These are phyloP conservation scores for Corythornis madagascariensis DNA, from an alignment of 2,113 vertebrate species.

Conservation along the genomic window DNA sequence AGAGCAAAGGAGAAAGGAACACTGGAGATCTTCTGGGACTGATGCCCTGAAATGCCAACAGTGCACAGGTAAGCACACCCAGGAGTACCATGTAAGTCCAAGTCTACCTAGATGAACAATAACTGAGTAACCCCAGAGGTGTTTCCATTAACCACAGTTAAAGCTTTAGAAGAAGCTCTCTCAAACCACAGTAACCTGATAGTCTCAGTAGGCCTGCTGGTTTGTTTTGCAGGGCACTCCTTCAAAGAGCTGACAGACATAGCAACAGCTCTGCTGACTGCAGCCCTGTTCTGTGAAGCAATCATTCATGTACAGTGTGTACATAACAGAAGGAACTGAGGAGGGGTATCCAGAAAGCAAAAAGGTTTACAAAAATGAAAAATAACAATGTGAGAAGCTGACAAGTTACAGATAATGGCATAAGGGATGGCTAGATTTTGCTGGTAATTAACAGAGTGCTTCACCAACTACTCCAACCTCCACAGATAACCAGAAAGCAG, in stretches of 20 bases:
- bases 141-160: neutral
- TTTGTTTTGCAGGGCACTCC: neutral
- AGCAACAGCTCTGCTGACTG: neutral
- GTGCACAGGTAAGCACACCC: neutral
- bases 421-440: neutral
- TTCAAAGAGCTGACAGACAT: neutral
- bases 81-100: neutral
- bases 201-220: neutral
- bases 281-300: neutral
- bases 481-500: neutral
- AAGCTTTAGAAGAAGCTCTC: neutral
- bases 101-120: neutral
- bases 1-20: neutral
- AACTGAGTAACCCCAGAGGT: neutral
- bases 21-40: neutral
- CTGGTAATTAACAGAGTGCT: neutral
- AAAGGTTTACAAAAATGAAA: neutral
- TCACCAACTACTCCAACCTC: neutral
- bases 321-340: neutral
- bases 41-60: neutral
- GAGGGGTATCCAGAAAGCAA: neutral
- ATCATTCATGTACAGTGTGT: fast-evolving
- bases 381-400: neutral
- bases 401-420: neutral
- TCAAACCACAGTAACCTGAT: neutral